Evolutionary conservation across 2,888 invertebrate species (phyloP).

Genomic region (Brenthis daphne): DNA sequence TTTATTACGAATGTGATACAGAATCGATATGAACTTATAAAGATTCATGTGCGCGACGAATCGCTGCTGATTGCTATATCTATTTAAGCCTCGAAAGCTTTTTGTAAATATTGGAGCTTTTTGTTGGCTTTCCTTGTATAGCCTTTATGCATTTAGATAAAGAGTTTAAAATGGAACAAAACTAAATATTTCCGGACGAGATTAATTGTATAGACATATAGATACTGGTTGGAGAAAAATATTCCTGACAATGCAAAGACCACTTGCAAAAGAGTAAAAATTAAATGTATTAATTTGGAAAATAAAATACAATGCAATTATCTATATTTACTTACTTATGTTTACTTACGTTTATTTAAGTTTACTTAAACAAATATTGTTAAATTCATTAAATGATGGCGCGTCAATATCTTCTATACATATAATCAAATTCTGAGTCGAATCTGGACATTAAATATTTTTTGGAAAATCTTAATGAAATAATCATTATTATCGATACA

Average conservation of each 20-base stretch:
- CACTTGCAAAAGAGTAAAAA: conserved; percentile 3
- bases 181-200: conserved; percentile 12
- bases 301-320: too few relatives aligned
- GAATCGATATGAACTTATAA: conserved; percentile 21
- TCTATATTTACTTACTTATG: too few relatives aligned
- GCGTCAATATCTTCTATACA: too few relatives aligned
- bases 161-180: conserved; percentile 16
- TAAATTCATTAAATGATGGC: too few relatives aligned
- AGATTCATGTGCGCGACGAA: conserved; percentile 30
- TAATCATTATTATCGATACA: too few relatives aligned
- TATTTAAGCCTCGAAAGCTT: conserved; percentile 25
- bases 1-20: conserved; percentile 24
- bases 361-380: too few relatives aligned
- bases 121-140: conserved; percentile 1
- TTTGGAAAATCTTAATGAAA: too few relatives aligned
- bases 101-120: conserved; percentile 23
- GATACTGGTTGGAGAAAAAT: conserved; percentile 18
- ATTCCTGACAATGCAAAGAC: not conserved
- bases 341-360: too few relatives aligned
- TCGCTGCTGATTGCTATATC: conserved; percentile 27
- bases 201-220: conserved; percentile 16
- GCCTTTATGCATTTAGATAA: conserved; percentile 1
- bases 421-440: too few relatives aligned
- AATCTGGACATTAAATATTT: too few relatives aligned
- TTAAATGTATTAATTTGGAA: not conserved